Percentiles rank a stretch among this genome's conserved stretches.
phyloP scores from a whole-genome alignment of 2,888 invertebrate species.

The Sepiola atlantica region DNA sequence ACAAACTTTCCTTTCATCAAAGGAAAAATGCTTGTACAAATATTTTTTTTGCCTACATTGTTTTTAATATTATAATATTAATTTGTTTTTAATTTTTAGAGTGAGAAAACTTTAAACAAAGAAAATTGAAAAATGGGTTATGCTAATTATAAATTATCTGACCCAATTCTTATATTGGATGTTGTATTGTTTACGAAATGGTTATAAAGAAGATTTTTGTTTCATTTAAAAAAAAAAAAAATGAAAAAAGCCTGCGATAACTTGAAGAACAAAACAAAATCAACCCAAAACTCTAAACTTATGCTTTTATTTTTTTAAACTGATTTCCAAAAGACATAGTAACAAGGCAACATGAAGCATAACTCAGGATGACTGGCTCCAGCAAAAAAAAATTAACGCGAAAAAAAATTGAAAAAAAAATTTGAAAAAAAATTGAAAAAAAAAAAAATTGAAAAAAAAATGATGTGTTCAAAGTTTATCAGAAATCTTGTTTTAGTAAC shows the following conservation, averaged over 20 bases:
- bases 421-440: background rate
- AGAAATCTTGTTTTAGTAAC: background rate
- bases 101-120: background rate
- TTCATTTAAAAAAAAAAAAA: no score
- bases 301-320: constrained; percentile 6
- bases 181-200: background rate
- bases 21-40: background rate
- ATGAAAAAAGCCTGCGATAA: background rate
- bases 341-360: constrained; percentile 6
- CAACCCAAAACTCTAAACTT: background rate
- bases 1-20: background rate
- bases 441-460: background rate
- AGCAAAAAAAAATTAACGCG: background rate
- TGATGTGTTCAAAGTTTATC: background rate
- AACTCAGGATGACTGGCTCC: constrained; percentile 32
- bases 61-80: background rate
- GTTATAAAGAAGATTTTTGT: background rate
- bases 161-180: background rate
- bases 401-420: background rate
- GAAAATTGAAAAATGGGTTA: background rate
- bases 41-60: background rate
- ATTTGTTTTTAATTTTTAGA: background rate
- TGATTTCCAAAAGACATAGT: background rate
- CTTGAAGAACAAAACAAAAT: background rate
- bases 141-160: background rate